A percentile compares a stretch with the other conserved stretches of the same genome.
These are phyloP conservation scores for Halotydeus destructor DNA, from an alignment of 1,140 invertebrate species.

Conservation along the genomic window DNA sequence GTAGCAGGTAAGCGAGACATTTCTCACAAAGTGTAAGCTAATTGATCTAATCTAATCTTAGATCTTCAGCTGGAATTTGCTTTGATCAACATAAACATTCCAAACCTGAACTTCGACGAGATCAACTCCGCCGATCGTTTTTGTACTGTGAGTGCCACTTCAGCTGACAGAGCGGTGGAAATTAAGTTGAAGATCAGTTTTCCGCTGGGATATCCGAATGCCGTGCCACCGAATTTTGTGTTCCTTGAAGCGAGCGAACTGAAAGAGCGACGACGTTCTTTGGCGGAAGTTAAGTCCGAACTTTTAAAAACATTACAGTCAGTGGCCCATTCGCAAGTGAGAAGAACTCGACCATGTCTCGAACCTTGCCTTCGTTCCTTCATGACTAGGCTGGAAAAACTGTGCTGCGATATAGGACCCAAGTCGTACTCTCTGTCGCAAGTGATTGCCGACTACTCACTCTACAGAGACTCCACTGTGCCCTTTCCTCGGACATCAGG, in stretches of 20 bases:
- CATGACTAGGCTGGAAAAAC: neutral
- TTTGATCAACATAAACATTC: conserved; percentile 61
- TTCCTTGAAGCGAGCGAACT: conserved; percentile 24
- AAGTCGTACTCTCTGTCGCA: neutral
- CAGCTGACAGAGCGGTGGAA: conserved; percentile 2
- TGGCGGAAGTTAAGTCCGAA: conserved; percentile 1
- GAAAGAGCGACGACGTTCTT: neutral
- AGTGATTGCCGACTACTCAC: conserved; percentile 2
- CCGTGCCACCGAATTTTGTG: conserved; percentile 45
- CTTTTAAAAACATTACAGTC: conserved; percentile 36
- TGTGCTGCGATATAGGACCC: neutral
- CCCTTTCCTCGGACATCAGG: conserved; percentile 84
- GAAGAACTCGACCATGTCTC: conserved; percentile 51
- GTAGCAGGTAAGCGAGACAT: too few species aligned
- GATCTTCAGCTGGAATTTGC: conserved; percentile 63
- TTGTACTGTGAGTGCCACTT: conserved; percentile 11
- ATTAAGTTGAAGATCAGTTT: conserved; percentile 50
- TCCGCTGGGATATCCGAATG: conserved; percentile 51
- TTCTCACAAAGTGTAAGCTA: too few species aligned
- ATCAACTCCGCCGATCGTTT: conserved; percentile 20
- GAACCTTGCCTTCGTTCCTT: conserved; percentile 5
- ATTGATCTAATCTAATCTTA: too few species aligned
- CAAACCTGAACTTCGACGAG: conserved; percentile 47
- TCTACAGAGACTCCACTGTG: conserved; percentile 41
- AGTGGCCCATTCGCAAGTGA: conserved; percentile 46